Conservation (phyloP, 1,140 invertebrate species). For the Zaprionus taronus region DNA sequence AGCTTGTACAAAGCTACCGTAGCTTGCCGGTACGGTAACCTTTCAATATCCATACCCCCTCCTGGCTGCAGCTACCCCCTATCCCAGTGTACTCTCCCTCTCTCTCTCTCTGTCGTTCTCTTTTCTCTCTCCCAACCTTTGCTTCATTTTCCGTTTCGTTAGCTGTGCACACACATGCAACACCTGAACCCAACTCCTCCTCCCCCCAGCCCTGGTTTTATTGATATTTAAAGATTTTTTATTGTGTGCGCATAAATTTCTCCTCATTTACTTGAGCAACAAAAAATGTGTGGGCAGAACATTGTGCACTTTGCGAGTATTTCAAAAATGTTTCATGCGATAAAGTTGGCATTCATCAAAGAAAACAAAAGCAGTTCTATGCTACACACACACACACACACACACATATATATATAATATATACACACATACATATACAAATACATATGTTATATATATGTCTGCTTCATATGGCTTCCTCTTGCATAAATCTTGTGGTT, state of each 20-base stretch:
- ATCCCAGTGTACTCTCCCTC: not conserved
- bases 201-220: slow-evolving; percentile 49
- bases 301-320: slow-evolving; percentile 13
- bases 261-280: slow-evolving; percentile 53
- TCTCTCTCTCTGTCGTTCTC: not conserved
- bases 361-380: slow-evolving; percentile 4
- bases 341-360: slow-evolving; percentile 35
- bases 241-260: slow-evolving; percentile 69
- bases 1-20: not conserved
- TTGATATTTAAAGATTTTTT: slow-evolving; percentile 80
- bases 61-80: not conserved
- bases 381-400: not conserved
- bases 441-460: not conserved
- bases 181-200: slow-evolving; percentile 5
- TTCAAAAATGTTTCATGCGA: slow-evolving; percentile 19
- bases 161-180: slow-evolving; percentile 52
- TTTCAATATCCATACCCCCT: not conserved
- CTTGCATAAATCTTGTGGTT: not conserved
- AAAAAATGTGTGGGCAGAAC: not conserved
- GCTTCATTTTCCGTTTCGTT: slow-evolving; percentile 81
- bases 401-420: not conserved
- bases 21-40: not conserved
- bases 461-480: not conserved
- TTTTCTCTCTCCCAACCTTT: slow-evolving; percentile 16
- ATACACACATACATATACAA: not conserved